Percentiles rank a stretch among this genome's conserved stretches.
Evolutionary conservation across 92 coral and sea anemone species (phyloP).

Genomic region (Galaxea fascicularis): DNA sequence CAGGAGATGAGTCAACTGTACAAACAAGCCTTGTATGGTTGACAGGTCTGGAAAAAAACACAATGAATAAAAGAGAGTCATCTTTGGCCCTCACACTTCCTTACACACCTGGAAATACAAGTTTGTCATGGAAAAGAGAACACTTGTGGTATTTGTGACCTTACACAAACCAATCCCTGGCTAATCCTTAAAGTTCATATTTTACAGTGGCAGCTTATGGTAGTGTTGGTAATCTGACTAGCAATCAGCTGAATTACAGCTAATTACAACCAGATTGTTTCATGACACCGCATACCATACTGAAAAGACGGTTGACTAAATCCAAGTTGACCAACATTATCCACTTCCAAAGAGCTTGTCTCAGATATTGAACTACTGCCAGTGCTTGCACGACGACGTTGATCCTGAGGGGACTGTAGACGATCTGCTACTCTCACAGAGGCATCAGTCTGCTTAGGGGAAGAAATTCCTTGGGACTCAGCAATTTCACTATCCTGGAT

Average conservation of each 20-base stretch:
- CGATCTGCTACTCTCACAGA: slow-evolving; percentile 22
- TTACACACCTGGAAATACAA: too few species aligned
- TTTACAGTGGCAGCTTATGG: too few species aligned
- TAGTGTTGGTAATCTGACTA: not conserved
- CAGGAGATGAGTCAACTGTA: slow-evolving; percentile 87
- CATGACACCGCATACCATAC: slow-evolving; percentile 61
- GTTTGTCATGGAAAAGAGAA: too few species aligned
- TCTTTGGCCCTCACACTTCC: too few species aligned
- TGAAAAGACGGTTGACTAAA: slow-evolving; percentile 58
- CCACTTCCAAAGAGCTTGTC: slow-evolving; percentile 47
- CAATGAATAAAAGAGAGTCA: too few species aligned
- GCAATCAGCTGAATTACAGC: not conserved
- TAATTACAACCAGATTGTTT: not conserved
- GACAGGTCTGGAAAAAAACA: slow-evolving; percentile 62
- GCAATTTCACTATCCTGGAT: slow-evolving; percentile 93
- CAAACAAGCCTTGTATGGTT: slow-evolving; percentile 87
- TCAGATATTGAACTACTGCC: slow-evolving; percentile 78
- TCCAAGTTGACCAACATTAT: slow-evolving; percentile 43
- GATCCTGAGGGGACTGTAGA: slow-evolving; percentile 30
- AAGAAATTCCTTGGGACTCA: slow-evolving; percentile 68
- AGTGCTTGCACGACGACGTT: slow-evolving; percentile 76
- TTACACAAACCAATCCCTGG: too few species aligned
- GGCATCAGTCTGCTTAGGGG: slow-evolving; percentile 38
- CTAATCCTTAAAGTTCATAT: too few species aligned
- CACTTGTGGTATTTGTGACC: too few species aligned